phyloP scores from a whole-genome alignment of 2,797 vertebrate species.

The Phalanger gymnotis region DNA sequence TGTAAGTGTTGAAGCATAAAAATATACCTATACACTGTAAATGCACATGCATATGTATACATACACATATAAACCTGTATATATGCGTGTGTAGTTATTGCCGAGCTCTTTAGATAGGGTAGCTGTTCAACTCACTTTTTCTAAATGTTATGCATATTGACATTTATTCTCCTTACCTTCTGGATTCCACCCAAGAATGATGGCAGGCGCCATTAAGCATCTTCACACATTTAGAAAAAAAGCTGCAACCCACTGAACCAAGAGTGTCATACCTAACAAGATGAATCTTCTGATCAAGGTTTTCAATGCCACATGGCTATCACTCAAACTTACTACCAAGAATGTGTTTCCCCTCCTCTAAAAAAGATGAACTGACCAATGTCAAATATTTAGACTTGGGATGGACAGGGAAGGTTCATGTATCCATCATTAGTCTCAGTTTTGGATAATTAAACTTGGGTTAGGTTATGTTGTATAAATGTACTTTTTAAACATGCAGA shows the following conservation, averaged over 20 bases:
- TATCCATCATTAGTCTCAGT: neutral
- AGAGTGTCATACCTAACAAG: neutral
- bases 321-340: neutral
- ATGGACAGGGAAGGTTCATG: neutral
- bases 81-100: constrained; percentile 41
- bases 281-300: neutral
- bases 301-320: neutral
- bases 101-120: constrained; percentile 49
- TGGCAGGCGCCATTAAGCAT: constrained; percentile 47
- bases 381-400: constrained; percentile 23
- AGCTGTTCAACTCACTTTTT: constrained; percentile 70
- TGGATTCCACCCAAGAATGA: constrained; percentile 48
- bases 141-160: constrained; percentile 59
- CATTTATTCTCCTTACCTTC: constrained; percentile 62
- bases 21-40: neutral
- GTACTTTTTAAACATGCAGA: neutral
- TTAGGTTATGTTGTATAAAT: constrained; percentile 15
- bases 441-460: neutral
- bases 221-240: constrained; percentile 2
- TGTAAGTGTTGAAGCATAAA: neutral
- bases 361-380: neutral
- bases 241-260: neutral
- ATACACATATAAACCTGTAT: constrained; percentile 10
- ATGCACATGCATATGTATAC: neutral
- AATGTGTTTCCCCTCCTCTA: neutral